phyloP scores from a whole-genome alignment of 2,797 vertebrate genomes.

The Labeo calbasu region DNA sequence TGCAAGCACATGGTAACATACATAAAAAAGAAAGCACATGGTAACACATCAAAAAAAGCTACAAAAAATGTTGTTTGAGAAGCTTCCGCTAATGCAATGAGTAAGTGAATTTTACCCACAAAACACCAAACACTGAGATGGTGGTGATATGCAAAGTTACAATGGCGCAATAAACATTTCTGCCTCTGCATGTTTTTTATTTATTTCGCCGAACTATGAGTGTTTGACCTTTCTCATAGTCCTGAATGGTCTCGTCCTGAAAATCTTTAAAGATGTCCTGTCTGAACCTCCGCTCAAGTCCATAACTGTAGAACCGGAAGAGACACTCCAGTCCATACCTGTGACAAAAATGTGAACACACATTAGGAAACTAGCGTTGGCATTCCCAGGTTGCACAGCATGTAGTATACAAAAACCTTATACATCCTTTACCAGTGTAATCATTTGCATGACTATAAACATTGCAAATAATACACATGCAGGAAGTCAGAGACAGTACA shows the following conservation, averaged over 20 bases:
- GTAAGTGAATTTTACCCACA: not conserved
- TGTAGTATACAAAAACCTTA: not conserved
- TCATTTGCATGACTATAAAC: slow-evolving; percentile 4
- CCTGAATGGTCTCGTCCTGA: slow-evolving; percentile 91
- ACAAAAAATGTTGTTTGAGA: not conserved
- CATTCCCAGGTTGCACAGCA: not conserved
- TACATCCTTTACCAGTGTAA: not conserved
- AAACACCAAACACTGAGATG: not conserved
- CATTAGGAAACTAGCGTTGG: not conserved
- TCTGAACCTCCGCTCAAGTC: slow-evolving; percentile 94
- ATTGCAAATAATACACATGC: not conserved
- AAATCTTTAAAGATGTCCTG: slow-evolving; percentile 93
- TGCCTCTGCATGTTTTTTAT: not conserved
- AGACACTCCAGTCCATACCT: slow-evolving; percentile 97
- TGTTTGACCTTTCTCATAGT: slow-evolving; percentile 90
- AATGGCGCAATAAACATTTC: not conserved
- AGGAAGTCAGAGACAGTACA: not conserved
- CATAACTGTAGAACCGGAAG: slow-evolving; percentile 97
- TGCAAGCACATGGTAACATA: not conserved
- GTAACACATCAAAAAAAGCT: not conserved
- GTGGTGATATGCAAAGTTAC: not conserved
- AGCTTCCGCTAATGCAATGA: not conserved
- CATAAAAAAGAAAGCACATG: not conserved
- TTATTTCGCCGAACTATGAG: not conserved
- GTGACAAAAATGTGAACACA: slow-evolving; percentile 17